Conservation (phyloP, 2,888 invertebrate genomes). For the Sphinx pinastri region DNA sequence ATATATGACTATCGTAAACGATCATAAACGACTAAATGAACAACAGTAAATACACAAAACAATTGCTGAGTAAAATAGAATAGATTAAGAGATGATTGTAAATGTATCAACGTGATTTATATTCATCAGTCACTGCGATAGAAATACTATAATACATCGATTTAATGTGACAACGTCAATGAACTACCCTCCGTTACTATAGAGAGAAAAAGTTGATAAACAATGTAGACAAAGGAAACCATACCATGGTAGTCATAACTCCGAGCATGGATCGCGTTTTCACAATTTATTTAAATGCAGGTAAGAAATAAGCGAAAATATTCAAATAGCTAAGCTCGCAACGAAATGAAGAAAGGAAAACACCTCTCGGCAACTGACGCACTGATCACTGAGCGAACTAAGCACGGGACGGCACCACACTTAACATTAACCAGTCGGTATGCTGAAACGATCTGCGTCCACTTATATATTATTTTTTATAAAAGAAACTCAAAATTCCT, state of each 20-base stretch:
- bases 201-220: conserved; percentile 63
- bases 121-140: conserved; percentile 32
- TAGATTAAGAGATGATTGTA: conserved; percentile 31
- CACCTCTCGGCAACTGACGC: conserved; percentile 70
- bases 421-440: conserved; percentile 50
- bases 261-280: conserved; percentile 83
- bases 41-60: conserved; percentile 1
- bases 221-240: conserved; percentile 82
- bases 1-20: conserved; percentile 13
- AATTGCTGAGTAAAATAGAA: conserved; percentile 21
- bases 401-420: conserved; percentile 77
- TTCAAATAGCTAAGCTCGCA: conserved; percentile 70
- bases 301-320: conserved; percentile 59
- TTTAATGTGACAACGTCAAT: conserved; percentile 50
- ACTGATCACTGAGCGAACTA: conserved; percentile 78
- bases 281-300: conserved; percentile 71
- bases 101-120: conserved; percentile 29
- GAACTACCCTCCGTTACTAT: conserved; percentile 70
- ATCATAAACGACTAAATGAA: neutral
- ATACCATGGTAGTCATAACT: conserved; percentile 84
- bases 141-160: conserved; percentile 47
- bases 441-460: conserved; percentile 53
- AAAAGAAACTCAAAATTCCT: conserved; percentile 56
- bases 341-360: conserved; percentile 71
- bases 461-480: conserved; percentile 51